These are phyloP conservation scores for Orchestia grillus DNA, from an alignment of 1,140 invertebrate species.

Conservation along the genomic window DNA sequence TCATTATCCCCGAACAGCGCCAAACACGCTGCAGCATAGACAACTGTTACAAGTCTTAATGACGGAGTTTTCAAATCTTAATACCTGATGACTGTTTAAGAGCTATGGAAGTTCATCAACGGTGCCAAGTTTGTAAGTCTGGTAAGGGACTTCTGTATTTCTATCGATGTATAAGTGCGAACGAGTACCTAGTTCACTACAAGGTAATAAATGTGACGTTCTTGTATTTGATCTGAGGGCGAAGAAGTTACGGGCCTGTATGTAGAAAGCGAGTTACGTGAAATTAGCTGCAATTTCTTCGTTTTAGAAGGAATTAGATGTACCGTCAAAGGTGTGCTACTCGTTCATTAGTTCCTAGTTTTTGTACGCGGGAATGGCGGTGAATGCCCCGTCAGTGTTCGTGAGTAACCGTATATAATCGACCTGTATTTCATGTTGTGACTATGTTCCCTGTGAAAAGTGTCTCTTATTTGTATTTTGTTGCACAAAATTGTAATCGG, in stretches of 20 bases:
- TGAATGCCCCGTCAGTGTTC: not conserved
- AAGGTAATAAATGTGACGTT: not conserved
- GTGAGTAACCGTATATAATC: not conserved
- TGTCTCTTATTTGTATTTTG: not conserved
- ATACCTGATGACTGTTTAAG: not conserved
- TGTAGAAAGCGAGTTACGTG: not conserved
- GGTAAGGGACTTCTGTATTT: not conserved
- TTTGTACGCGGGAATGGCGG: not conserved
- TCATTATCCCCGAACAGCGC: too few species aligned
- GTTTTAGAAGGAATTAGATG: conserved; percentile 9
- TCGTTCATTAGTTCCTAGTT: not conserved
- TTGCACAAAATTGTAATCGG: not conserved
- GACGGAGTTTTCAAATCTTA: too few species aligned
- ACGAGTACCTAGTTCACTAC: not conserved
- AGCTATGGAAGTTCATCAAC: not conserved
- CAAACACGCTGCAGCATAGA: too few species aligned
- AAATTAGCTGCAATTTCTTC: not conserved
- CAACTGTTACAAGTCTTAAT: not conserved
- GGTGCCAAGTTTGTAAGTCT: conserved; percentile 12
- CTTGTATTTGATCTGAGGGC: not conserved
- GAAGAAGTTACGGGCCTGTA: not conserved
- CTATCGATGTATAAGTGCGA: not conserved
- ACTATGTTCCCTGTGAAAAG: not conserved
- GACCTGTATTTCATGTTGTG: not conserved
- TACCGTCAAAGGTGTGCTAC: not conserved